These are phyloP conservation scores for Brachionus calyciflorus DNA, from an alignment of 1,140 invertebrate genomes.

Conservation along the genomic window DNA sequence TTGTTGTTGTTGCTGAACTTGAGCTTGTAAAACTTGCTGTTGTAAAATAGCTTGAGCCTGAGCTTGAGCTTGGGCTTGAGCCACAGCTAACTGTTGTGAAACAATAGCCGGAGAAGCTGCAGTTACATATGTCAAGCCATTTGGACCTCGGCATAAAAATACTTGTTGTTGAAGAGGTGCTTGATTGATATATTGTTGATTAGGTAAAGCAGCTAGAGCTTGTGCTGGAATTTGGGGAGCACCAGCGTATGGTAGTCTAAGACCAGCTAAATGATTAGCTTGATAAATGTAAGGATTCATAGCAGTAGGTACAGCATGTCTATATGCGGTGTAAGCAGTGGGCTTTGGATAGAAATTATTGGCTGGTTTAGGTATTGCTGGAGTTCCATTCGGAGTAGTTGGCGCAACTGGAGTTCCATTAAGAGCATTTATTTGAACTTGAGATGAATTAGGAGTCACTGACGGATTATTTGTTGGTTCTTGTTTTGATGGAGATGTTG, in stretches of 20 bases:
- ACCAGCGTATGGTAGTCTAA: neutral
- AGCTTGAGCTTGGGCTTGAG: neutral
- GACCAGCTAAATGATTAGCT: neutral
- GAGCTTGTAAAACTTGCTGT: neutral
- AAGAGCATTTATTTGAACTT: neutral
- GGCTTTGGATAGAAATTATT: neutral
- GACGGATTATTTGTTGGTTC: neutral
- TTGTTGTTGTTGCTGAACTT: conserved; percentile 12
- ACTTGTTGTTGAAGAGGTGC: neutral
- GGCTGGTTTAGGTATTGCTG: neutral
- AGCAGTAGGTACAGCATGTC: neutral
- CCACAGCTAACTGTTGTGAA: conserved; percentile 10
- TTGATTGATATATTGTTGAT: neutral
- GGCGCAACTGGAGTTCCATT: neutral
- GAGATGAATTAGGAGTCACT: neutral
- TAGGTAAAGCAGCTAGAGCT: neutral
- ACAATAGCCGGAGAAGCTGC: neutral
- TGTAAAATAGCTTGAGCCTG: neutral
- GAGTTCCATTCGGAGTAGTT: neutral
- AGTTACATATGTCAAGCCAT: conserved; percentile 3
- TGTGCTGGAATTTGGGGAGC: neutral
- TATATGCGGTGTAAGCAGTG: neutral
- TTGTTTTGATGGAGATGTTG: neutral
- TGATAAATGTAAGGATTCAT: neutral
- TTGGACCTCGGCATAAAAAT: neutral